phyloP scores from a whole-genome alignment of 2,888 invertebrate species.

The Agrochola litura region DNA sequence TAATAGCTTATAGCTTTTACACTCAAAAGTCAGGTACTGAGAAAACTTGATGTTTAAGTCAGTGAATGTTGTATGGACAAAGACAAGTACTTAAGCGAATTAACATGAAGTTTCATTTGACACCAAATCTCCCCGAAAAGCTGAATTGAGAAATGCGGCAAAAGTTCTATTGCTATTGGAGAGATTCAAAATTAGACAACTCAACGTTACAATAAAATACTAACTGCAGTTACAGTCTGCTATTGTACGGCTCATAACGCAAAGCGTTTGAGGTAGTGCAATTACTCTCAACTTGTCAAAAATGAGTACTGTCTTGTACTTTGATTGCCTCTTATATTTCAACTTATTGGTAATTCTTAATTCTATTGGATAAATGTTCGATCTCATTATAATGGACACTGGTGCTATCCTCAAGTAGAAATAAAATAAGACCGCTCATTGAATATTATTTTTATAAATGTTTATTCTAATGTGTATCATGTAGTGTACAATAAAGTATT shows the following conservation, averaged over 20 bases:
- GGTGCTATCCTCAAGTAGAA: neutral
- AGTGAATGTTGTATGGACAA: neutral
- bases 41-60: neutral
- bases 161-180: neutral
- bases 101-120: slow-evolving; percentile 1
- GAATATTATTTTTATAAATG: neutral
- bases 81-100: neutral
- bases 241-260: too few relatives aligned
- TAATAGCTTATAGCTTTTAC: neutral
- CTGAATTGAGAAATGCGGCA: neutral
- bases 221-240: neutral
- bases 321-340: neutral
- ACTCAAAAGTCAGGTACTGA: neutral
- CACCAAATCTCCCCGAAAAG: neutral
- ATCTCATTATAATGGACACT: slow-evolving; percentile 8
- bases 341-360: neutral
- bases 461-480: neutral
- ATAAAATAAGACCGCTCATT: neutral
- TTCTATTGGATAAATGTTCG: neutral
- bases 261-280: too few relatives aligned
- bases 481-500: neutral
- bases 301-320: too few relatives aligned
- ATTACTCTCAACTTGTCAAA: too few relatives aligned
- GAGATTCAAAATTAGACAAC: neutral
- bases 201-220: neutral